Percentiles rank a stretch among this genome's conserved stretches.
Conservation (phyloP, 1,140 invertebrate species). For the Drosophila aff. region DNA sequence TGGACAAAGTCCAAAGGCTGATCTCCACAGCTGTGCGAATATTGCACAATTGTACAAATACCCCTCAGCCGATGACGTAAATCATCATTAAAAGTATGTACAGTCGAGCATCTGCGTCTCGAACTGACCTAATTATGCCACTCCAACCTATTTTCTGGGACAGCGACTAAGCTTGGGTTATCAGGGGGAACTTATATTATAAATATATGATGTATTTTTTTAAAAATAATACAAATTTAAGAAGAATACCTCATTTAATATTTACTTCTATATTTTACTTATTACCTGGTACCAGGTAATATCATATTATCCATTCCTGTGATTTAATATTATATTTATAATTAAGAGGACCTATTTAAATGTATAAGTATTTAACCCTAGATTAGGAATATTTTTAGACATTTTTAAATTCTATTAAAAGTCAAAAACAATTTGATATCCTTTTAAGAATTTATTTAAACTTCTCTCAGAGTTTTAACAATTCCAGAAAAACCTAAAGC, state of each 20-base stretch:
- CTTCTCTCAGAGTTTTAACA: no score
- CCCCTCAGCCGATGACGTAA: slow-evolving; percentile 40
- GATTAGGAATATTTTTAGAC: no score
- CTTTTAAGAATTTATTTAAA: no score
- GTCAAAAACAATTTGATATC: no score
- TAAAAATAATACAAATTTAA: not conserved
- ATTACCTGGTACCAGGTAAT: no score
- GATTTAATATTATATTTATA: not conserved
- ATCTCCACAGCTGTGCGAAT: slow-evolving; percentile 22
- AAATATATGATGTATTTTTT: no score
- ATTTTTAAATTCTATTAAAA: no score
- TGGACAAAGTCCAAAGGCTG: slow-evolving; percentile 69
- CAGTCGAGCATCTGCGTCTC: slow-evolving; percentile 29
- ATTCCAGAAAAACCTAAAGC: no score
- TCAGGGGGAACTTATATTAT: not conserved
- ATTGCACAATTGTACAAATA: slow-evolving; percentile 43
- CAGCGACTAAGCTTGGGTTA: not conserved
- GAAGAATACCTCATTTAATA: not conserved
- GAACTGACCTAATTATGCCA: slow-evolving; percentile 25
- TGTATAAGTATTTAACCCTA: no score
- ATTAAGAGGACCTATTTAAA: no score
- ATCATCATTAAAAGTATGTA: slow-evolving; percentile 25
- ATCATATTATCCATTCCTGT: not conserved
- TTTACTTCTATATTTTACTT: not conserved
- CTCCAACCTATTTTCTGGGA: not conserved